Conservation (phyloP, 2,888 invertebrate species). For the Agriopis leucophaearia region DNA sequence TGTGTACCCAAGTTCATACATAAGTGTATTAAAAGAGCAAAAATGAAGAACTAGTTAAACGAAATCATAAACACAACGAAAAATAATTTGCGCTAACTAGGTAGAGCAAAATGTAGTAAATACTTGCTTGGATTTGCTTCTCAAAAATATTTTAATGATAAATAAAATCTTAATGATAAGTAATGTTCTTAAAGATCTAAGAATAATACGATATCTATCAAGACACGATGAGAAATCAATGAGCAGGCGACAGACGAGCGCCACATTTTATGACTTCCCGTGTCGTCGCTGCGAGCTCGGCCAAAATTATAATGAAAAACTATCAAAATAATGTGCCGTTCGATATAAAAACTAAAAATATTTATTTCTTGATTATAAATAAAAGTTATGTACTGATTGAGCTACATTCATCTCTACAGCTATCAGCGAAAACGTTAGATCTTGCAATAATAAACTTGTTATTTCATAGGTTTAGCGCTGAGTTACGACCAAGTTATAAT, state of each 20-base stretch:
- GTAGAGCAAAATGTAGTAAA: not conserved
- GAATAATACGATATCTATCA: constrained; percentile 19
- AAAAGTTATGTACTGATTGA: constrained; percentile 31
- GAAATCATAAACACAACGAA: not conserved
- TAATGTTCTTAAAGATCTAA: not conserved
- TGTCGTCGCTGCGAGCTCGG: constrained; percentile 62
- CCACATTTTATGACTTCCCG: constrained; percentile 78
- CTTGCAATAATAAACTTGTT: not conserved
- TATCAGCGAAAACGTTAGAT: not conserved
- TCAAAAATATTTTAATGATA: not conserved
- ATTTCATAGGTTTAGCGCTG: not conserved
- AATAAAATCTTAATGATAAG: too few species aligned
- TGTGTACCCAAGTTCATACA: too few species aligned
- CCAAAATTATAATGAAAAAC: constrained; percentile 68
- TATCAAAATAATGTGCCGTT: constrained; percentile 67
- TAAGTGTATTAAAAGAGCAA: too few species aligned
- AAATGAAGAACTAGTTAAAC: not conserved
- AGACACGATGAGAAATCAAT: constrained; percentile 17
- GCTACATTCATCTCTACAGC: not conserved
- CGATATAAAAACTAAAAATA: constrained; percentile 72
- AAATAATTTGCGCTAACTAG: not conserved
- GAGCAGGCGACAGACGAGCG: constrained; percentile 44
- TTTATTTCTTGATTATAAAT: constrained; percentile 39
- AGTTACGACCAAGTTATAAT: not conserved
- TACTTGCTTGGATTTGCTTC: not conserved